Conservation (phyloP, 2,797 vertebrate genomes). For the Pagetopsis macropterus region DNA sequence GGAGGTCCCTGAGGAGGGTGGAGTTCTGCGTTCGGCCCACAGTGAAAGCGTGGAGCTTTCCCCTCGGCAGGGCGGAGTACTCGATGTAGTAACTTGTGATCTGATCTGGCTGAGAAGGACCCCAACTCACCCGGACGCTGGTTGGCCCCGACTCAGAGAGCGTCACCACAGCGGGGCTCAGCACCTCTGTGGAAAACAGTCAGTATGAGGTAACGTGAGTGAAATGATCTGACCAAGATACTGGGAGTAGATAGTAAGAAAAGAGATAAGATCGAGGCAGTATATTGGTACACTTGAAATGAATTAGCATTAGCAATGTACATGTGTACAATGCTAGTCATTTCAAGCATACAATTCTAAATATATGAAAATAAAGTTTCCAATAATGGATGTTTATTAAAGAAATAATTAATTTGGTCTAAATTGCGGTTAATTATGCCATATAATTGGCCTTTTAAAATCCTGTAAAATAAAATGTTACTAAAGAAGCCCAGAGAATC, state of each 20-base stretch:
- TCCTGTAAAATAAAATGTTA: background rate
- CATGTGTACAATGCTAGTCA: too few species aligned
- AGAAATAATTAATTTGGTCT: background rate
- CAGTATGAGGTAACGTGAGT: background rate
- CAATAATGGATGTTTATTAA: background rate
- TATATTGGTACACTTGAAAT: background rate
- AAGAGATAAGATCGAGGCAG: background rate
- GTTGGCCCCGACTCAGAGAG: constrained; percentile 85
- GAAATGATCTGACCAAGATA: background rate
- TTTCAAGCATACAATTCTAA: background rate
- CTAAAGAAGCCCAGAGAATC: too few species aligned
- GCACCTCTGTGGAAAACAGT: constrained; percentile 70
- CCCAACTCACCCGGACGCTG: constrained; percentile 92
- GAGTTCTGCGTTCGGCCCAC: constrained; percentile 83
- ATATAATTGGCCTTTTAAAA: background rate
- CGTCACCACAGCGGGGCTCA: constrained; percentile 84
- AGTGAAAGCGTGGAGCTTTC: constrained; percentile 75
- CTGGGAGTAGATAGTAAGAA: background rate
- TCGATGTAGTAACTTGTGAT: constrained; percentile 86
- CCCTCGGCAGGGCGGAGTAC: constrained; percentile 87
- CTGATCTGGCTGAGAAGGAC: constrained; percentile 80
- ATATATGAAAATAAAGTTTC: background rate
- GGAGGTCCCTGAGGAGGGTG: constrained; percentile 87
- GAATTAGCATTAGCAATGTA: too few species aligned
- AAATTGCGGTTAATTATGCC: background rate